Base-by-base conservation (phyloP, 2,888 invertebrate genomes). In the Sipha maydis region DNA sequence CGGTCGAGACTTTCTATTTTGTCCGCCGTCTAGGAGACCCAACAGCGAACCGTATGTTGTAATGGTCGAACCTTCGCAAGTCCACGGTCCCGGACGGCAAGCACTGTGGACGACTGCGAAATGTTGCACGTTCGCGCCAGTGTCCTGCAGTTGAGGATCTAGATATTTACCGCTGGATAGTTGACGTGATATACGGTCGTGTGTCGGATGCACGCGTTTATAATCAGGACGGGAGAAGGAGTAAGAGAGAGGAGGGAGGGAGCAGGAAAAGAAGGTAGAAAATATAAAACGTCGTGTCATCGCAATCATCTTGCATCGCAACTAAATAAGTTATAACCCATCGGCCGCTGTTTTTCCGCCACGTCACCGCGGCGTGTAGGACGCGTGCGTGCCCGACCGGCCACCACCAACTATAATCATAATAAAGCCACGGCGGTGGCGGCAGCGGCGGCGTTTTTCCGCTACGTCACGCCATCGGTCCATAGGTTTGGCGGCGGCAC, bases 391-490 rank as follows among this genome's bases (percentile, higher is more conserved):
- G 34, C 77, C 69, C 77, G 67, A 78, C 76, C 61, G 73, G 79
- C 48, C 67, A 31, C 78, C 76, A 21, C 28, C 48, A 41, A 69
- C 76, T 38, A 77, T 78, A 14, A 71, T 79, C n/a, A 80, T 80
- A 86, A 80, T 61, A 88, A 75, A 73, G 79, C 85, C 9, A 28
- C 38, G 79, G 31, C 82, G 73, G 41, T 67, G 80, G 75, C 80
- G 79, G 31, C 82, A 56, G 41, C 67, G 80, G 75, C 80, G 85
- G 78, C 69, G 82, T 82, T 88, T 88, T 88, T 88, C 88, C 88
- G 88, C 88, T 67, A 76, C 88, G 88, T 88, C 88, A 88, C 88
- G 88, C 88, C 56, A 67, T 76, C 76, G 84, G 67, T 67, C 41
- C 17, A 28, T 76, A 61, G 61, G 77, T 25, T 38, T 28, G 61